A percentile compares a stretch with the other conserved stretches of the same genome.
Conservation (phyloP, 2,888 invertebrate genomes). For the Gandaritis pyraliata region DNA sequence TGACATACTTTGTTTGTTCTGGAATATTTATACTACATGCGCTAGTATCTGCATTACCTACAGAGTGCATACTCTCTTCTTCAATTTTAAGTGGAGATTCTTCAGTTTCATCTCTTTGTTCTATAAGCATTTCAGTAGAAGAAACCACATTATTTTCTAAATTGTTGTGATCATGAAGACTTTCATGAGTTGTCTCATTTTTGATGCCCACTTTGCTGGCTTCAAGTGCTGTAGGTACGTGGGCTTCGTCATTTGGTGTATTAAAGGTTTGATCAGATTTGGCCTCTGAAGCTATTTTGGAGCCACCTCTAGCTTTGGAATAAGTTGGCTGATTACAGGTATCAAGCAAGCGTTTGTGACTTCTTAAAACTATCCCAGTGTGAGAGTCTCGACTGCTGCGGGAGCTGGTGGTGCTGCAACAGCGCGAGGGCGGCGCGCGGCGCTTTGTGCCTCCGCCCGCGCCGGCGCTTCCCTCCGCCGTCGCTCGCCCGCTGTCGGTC, state of each 20-base stretch:
- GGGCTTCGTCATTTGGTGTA: constrained; percentile 64
- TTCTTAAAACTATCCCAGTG: constrained; percentile 85
- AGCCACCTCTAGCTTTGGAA: constrained; percentile 61
- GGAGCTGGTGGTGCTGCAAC: constrained; percentile 80
- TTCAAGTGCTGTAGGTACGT: constrained; percentile 58
- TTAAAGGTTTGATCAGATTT: constrained; percentile 64
- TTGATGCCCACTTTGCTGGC: constrained; percentile 55
- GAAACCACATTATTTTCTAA: constrained; percentile 50
- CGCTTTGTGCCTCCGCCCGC: constrained; percentile 55
- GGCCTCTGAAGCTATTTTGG: constrained; percentile 59
- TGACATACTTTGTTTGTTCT: constrained; percentile 68
- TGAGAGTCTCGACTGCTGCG: constrained; percentile 77
- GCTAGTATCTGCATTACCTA: constrained; percentile 53
- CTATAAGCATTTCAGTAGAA: constrained; percentile 54
- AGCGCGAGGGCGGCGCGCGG: constrained; percentile 67
- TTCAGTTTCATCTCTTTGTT: constrained; percentile 61
- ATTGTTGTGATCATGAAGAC: constrained; percentile 50
- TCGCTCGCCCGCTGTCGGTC: constrained; percentile 62
- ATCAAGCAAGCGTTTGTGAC: constrained; percentile 84
- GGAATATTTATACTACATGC: constrained; percentile 53
- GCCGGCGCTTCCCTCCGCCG: background rate
- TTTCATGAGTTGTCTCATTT: constrained; percentile 56
- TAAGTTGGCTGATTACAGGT: constrained; percentile 59
- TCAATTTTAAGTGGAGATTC: constrained; percentile 70
- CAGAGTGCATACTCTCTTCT: constrained; percentile 51